phyloP scores from a whole-genome alignment of 2,797 vertebrate genomes.

The Pipistrellus nathusii region DNA sequence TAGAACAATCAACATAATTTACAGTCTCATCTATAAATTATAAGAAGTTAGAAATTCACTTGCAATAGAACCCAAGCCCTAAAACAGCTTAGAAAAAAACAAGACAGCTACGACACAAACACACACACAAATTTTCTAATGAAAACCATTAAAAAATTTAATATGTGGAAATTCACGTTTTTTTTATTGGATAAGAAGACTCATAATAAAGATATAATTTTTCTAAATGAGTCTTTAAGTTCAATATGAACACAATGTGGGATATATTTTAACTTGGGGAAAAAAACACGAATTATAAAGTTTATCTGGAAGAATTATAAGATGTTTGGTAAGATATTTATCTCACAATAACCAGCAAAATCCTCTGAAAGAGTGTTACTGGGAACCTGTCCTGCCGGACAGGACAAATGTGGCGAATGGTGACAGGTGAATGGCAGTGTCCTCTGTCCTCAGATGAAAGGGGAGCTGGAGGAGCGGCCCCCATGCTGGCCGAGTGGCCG shows the following conservation, averaged over 20 bases:
- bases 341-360: not conserved
- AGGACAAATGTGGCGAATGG: not conserved
- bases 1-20: not conserved
- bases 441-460: not conserved
- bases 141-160: not conserved
- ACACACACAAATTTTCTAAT: too few relatives aligned
- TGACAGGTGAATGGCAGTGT: not conserved
- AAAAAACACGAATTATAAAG: not conserved
- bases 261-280: not conserved
- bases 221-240: not conserved
- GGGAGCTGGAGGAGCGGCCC: not conserved
- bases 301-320: not conserved
- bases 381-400: not conserved
- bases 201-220: not conserved
- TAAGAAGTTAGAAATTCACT: constrained; percentile 19
- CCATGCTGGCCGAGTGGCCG: not conserved
- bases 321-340: not conserved
- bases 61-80: not conserved
- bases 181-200: not conserved
- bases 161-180: not conserved
- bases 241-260: not conserved
- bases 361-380: not conserved
- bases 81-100: not conserved
- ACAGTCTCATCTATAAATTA: not conserved
- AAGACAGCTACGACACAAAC: not conserved